These are phyloP conservation scores for Chymomyza procnemis DNA, from an alignment of 2,888 invertebrate species.

Conservation along the genomic window DNA sequence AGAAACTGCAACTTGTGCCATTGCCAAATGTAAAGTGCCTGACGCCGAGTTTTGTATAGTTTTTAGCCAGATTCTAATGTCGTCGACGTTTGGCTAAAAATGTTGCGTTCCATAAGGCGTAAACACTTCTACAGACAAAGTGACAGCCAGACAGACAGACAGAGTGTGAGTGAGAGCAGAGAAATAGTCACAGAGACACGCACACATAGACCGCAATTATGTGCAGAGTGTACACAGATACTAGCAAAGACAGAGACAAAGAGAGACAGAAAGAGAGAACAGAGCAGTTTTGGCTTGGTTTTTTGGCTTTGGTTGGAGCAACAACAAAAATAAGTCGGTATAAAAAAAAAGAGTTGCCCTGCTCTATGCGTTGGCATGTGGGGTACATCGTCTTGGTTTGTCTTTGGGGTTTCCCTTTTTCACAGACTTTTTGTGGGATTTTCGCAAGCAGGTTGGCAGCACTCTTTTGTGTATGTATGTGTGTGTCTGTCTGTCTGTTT, in stretches of 20 bases:
- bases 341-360: constrained; percentile 23
- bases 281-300: constrained; percentile 14
- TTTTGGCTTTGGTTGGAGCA: constrained; percentile 41
- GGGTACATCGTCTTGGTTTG: constrained; percentile 15
- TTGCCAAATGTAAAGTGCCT: not conserved
- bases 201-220: constrained; percentile 46
- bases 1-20: not conserved
- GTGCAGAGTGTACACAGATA: constrained; percentile 32
- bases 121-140: constrained; percentile 60
- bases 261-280: not conserved
- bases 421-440: constrained; percentile 4
- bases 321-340: constrained; percentile 29
- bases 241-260: not conserved
- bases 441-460: constrained; percentile 10
- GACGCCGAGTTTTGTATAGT: constrained; percentile 32
- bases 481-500: constrained; percentile 30
- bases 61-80: constrained; percentile 44
- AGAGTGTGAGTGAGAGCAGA: no score
- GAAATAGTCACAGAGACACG: constrained; percentile 3
- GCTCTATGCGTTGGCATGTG: constrained; percentile 51
- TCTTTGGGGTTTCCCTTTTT: constrained; percentile 3
- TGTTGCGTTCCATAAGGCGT: constrained; percentile 66
- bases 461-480: constrained; percentile 23
- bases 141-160: not conserved
- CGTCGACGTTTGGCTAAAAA: constrained; percentile 47